These are phyloP conservation scores for Cryptotermes secundus DNA, from an alignment of 1,140 invertebrate species.

Conservation along the genomic window DNA sequence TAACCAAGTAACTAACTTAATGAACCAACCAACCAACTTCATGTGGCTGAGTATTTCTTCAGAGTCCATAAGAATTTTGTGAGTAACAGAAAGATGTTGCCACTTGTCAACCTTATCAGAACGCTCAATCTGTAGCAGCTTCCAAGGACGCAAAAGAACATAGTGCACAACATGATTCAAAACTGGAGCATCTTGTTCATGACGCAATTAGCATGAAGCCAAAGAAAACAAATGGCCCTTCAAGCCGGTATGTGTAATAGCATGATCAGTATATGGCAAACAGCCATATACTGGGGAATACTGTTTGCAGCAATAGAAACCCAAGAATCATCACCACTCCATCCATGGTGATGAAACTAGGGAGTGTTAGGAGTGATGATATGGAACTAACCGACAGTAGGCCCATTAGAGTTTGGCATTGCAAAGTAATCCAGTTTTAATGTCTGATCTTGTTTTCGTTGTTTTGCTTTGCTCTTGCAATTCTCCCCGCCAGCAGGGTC, in stretches of 20 bases:
- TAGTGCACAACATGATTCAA: background rate
- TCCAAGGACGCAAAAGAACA: background rate
- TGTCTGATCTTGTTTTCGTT: background rate
- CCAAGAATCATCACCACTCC: background rate
- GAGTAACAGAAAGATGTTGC: background rate
- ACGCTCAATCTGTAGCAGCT: background rate
- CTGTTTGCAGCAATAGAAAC: background rate
- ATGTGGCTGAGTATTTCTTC: no score
- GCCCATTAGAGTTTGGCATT: constrained; percentile 1
- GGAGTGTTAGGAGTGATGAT: background rate
- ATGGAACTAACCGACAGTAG: background rate
- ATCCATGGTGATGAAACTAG: background rate
- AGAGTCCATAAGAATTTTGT: no score
- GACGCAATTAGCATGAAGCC: background rate
- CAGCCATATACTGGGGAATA: background rate
- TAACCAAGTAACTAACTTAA: no score
- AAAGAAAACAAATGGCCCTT: background rate
- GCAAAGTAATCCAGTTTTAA: constrained; percentile 1
- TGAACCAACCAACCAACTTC: no score
- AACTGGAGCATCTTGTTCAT: background rate
- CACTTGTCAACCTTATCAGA: background rate
- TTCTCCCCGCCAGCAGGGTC: background rate
- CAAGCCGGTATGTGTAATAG: background rate
- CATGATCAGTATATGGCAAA: background rate
- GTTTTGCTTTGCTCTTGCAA: background rate